Conservation (phyloP, 2,888 invertebrate genomes). For the Anagyrus pseudococci region DNA sequence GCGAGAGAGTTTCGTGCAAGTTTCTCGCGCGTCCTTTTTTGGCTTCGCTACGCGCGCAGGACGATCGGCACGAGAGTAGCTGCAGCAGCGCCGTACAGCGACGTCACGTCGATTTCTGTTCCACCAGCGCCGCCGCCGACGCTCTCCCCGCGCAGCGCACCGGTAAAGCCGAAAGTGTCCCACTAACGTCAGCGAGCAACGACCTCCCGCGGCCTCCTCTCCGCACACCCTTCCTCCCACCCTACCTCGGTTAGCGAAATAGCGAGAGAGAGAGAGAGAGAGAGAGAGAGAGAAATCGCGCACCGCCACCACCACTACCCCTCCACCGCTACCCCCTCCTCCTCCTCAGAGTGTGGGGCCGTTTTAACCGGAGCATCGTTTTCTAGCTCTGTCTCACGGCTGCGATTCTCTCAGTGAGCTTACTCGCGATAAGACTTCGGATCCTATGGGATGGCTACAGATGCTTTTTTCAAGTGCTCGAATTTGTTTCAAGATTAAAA, state of each 20-base stretch:
- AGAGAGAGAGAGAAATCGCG: too few species aligned
- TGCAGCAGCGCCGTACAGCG: slow-evolving; percentile 7
- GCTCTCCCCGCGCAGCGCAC: slow-evolving; percentile 1
- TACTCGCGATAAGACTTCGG: too few species aligned
- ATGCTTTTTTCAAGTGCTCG: too few species aligned
- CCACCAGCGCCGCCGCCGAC: neutral
- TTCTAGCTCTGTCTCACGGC: neutral
- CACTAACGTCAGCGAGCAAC: slow-evolving; percentile 53
- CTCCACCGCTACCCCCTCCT: neutral
- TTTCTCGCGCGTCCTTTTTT: slow-evolving; percentile 30
- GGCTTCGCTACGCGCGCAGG: slow-evolving; percentile 17
- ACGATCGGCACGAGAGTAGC: neutral
- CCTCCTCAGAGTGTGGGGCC: neutral
- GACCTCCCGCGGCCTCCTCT: slow-evolving; percentile 46
- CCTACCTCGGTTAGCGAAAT: too few species aligned
- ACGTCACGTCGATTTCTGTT: slow-evolving; percentile 6
- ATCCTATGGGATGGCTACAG: too few species aligned
- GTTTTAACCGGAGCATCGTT: slow-evolving; percentile 14
- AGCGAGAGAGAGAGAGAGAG: too few species aligned
- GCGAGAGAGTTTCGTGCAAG: neutral
- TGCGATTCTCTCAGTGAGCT: neutral
- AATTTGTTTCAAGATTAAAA: too few species aligned
- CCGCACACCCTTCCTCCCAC: slow-evolving; percentile 19
- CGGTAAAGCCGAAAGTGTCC: slow-evolving; percentile 55
- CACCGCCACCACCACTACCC: neutral